phyloP scores from a whole-genome alignment of 2,797 vertebrate genomes.

The Hydrolagus colliei region DNA sequence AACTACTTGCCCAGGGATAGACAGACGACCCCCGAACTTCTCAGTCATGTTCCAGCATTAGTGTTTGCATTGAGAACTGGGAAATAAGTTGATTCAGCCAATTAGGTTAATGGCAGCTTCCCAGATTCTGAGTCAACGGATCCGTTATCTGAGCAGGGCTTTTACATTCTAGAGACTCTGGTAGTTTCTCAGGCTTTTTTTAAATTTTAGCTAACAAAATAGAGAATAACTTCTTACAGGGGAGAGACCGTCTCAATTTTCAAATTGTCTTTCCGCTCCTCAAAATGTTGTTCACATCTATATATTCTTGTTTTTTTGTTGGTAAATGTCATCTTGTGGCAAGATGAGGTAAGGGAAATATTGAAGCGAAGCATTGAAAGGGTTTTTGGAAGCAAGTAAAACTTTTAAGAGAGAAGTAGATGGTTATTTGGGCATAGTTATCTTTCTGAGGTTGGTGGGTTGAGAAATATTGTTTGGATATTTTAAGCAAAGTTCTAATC shows the following conservation, averaged over 20 bases:
- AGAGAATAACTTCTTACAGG: background rate
- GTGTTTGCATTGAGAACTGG: background rate
- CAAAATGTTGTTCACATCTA: background rate
- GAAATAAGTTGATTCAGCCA: background rate
- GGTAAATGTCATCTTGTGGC: background rate
- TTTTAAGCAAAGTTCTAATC: too few relatives aligned
- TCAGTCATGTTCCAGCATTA: background rate
- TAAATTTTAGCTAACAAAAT: background rate
- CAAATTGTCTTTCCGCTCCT: background rate
- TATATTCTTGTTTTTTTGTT: background rate
- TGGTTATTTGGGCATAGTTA: too few relatives aligned
- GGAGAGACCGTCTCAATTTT: background rate
- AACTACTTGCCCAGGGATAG: background rate
- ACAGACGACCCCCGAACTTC: constrained; percentile 10
- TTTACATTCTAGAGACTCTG: background rate
- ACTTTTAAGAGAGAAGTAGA: too few relatives aligned
- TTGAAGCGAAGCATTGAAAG: too few relatives aligned
- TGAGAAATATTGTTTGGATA: too few relatives aligned
- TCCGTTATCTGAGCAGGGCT: background rate
- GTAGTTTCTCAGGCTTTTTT: background rate
- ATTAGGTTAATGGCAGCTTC: constrained; percentile 17
- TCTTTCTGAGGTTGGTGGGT: too few relatives aligned
- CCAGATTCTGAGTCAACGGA: constrained; percentile 3
- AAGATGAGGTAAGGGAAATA: too few relatives aligned
- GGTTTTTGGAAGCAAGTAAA: too few relatives aligned